phyloP scores from a whole-genome alignment of 2,797 vertebrate genomes.

The Prunella strophiata region DNA sequence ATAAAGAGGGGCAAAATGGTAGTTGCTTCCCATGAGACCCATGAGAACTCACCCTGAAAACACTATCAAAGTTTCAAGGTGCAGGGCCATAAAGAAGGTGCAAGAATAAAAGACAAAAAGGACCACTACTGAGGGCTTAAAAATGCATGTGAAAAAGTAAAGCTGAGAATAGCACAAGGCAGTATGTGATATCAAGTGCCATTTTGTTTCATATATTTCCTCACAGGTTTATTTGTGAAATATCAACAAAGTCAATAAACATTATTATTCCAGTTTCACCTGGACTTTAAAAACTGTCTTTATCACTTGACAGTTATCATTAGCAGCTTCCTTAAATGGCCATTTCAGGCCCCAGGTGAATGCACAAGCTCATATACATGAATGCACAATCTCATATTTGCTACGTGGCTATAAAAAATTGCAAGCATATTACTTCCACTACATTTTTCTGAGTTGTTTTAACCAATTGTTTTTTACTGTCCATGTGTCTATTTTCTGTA shows the following conservation, averaged over 20 bases:
- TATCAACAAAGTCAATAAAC: background rate
- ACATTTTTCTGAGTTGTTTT: background rate
- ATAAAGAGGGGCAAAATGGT: background rate
- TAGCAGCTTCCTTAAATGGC: background rate
- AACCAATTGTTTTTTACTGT: background rate
- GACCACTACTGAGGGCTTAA: background rate
- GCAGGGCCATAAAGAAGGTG: background rate
- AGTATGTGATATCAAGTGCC: background rate
- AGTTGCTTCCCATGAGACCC: background rate
- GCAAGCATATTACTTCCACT: background rate
- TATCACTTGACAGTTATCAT: background rate
- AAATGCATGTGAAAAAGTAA: background rate
- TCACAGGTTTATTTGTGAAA: background rate
- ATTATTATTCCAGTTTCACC: background rate
- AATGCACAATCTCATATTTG: background rate
- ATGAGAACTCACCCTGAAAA: background rate
- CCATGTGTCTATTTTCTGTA: background rate
- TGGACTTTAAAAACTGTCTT: background rate
- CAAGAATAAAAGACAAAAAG: background rate
- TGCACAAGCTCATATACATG: background rate
- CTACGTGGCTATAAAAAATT: background rate
- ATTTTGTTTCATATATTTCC: background rate
- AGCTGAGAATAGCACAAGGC: background rate
- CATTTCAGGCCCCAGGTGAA: background rate
- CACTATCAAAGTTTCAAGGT: background rate